These are phyloP conservation scores for Apodemus speciosus DNA, from an alignment of 2,113 vertebrate genomes.

Conservation along the genomic window DNA sequence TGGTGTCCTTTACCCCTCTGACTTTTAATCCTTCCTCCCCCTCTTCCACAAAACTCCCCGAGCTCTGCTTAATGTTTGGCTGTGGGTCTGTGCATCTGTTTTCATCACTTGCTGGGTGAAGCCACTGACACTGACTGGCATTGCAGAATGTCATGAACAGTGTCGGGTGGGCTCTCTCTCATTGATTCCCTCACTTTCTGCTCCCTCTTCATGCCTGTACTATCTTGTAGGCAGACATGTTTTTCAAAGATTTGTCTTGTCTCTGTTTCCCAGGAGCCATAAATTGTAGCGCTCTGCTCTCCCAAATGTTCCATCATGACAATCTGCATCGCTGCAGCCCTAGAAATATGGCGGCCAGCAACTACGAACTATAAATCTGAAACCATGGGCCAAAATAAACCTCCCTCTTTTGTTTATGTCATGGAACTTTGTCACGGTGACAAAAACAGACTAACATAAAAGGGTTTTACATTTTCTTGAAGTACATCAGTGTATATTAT, in stretches of 20 bases:
- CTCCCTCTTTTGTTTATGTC: neutral
- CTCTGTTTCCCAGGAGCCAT: neutral
- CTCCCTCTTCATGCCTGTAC: no score
- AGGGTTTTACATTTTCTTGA: constrained; percentile 9
- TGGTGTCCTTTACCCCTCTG: no score
- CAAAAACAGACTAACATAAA: neutral
- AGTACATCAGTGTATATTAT: neutral
- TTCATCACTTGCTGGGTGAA: no score
- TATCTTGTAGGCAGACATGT: no score
- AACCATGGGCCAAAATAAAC: neutral
- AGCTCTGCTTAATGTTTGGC: no score
- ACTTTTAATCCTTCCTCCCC: no score
- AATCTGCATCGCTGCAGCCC: neutral
- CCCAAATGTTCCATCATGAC: neutral
- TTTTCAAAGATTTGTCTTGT: neutral
- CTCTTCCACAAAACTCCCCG: no score
- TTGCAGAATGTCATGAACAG: no score
- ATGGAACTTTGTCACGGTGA: neutral
- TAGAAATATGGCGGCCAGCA: neutral
- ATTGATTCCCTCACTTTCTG: no score
- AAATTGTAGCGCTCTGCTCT: neutral
- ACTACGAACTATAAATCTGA: neutral
- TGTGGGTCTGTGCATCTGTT: no score
- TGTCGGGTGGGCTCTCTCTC: no score
- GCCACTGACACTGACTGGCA: no score